Evolutionary conservation across 2,113 vertebrate genomes (phyloP).

Genomic region (Solea senegalensis): DNA sequence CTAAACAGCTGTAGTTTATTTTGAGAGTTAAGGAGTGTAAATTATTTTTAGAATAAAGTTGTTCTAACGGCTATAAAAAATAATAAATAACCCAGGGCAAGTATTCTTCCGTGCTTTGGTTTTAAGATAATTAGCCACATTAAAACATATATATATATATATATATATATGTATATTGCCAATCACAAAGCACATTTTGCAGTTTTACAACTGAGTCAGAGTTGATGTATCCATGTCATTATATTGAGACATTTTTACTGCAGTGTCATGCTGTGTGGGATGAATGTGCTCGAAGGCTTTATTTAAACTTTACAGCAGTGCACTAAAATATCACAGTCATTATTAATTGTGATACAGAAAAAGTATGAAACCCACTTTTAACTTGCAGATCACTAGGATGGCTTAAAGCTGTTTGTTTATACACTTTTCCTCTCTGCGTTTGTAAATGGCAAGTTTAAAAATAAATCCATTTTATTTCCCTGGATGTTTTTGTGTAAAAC

Average conservation of each 20-base stretch:
- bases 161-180: too few species aligned
- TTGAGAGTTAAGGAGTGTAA: constrained; percentile 34
- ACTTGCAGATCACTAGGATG: not conserved
- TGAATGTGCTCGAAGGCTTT: not conserved
- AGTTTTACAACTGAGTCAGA: not conserved
- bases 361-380: not conserved
- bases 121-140: not conserved
- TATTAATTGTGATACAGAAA: not conserved
- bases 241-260: not conserved
- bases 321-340: not conserved
- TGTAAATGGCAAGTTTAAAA: not conserved
- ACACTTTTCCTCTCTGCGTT: not conserved
- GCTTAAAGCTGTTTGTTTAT: not conserved
- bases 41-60: constrained; percentile 1
- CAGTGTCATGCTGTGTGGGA: not conserved
- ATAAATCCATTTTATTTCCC: not conserved
- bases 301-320: not conserved
- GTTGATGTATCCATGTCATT: not conserved
- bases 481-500: constrained; percentile 13
- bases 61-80: not conserved
- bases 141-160: constrained; percentile 2
- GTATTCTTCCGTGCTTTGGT: too few species aligned
- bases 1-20: constrained; percentile 58
- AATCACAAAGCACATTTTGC: not conserved
- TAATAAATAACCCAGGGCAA: too few species aligned